Base-by-base conservation (phyloP, 2,888 invertebrate genomes). In the Empis livida region DNA sequence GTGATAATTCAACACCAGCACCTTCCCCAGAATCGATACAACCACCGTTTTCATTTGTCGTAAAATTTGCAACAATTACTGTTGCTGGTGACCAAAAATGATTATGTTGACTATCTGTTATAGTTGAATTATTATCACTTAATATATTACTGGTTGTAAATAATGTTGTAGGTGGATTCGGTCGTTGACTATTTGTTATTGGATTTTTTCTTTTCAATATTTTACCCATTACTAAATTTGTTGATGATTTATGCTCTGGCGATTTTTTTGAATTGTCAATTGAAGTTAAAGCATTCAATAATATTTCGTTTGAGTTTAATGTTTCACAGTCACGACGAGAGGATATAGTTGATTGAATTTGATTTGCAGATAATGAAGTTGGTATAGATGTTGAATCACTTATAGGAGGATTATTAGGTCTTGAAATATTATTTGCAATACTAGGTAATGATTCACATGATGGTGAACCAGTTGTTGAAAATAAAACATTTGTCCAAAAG, bases 401-500 rank as follows among this genome's bases (percentile, higher is more conserved):
- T 27, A 27, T 27, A 27, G 23, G 23, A 27, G 9, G 8, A 27
- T 27, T 27, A 27, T 27, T 27, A 6, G 23, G 23, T 8, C 23
- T 27, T 27, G 23, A 8, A 27, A 27, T 27, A 27, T 9, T 27
- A 27, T 27, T 27, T 27, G 23, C 23, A 27, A 27, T 27, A 27
- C 23, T 11, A 8, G 43, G 40, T n/a, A 50, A 37, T 11, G 50
- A 48, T 20, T 50, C 50, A 43, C 48, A 50, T 10, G 50, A 50
- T 6, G 50, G 50, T 32, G 48, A 48, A 27, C 23, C 23, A 27
- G 23, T 27, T 14, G 47, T 39, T 4, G 50, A 44, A 35, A 50
- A 50, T 35, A 50, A 50, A 13, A 50, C 48, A 38, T 50, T 50
- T 44, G 48, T 50, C 50, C 50, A 50, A 23, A 50, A 50, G 31